These are phyloP conservation scores for Sitobion miscanthi DNA, from an alignment of 1,140 invertebrate genomes.

Conservation along the genomic window DNA sequence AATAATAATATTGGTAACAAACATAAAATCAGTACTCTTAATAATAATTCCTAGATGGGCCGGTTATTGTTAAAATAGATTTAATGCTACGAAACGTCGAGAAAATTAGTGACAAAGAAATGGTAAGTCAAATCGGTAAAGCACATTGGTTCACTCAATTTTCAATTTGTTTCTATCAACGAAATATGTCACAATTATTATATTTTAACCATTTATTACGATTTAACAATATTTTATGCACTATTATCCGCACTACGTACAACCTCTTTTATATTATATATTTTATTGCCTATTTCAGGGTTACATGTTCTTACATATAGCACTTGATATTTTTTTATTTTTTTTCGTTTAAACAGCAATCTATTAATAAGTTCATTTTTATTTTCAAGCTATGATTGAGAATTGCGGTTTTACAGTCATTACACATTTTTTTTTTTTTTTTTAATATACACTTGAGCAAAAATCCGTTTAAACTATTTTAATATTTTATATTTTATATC, in stretches of 20 bases:
- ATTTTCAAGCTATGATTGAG: not conserved
- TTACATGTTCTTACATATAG: not conserved
- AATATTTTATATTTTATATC: not conserved
- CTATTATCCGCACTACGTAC: constrained; percentile 9
- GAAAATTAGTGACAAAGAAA: constrained; percentile 98
- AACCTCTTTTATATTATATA: not conserved
- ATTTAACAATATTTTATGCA: constrained; percentile 19
- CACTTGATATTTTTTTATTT: constrained; percentile 24
- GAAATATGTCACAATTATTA: constrained; percentile 8
- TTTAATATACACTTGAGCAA: constrained; percentile 1
- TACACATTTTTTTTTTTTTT: not conserved
- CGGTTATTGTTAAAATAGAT: constrained; percentile 86
- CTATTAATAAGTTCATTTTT: not conserved
- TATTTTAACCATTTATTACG: not conserved
- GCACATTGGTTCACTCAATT: constrained; percentile 41
- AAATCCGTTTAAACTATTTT: not conserved
- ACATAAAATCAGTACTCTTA: not conserved
- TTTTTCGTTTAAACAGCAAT: not conserved
- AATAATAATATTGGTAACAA: constrained; percentile 14
- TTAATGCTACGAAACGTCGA: constrained; percentile 94
- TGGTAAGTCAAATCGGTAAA: constrained; percentile 77
- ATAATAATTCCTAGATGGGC: constrained; percentile 64
- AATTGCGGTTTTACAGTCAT: not conserved
- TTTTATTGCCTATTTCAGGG: not conserved
- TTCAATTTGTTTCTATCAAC: constrained; percentile 18